These are phyloP conservation scores for Aporophyla nigra DNA, from an alignment of 2,888 invertebrate species.

Conservation along the genomic window DNA sequence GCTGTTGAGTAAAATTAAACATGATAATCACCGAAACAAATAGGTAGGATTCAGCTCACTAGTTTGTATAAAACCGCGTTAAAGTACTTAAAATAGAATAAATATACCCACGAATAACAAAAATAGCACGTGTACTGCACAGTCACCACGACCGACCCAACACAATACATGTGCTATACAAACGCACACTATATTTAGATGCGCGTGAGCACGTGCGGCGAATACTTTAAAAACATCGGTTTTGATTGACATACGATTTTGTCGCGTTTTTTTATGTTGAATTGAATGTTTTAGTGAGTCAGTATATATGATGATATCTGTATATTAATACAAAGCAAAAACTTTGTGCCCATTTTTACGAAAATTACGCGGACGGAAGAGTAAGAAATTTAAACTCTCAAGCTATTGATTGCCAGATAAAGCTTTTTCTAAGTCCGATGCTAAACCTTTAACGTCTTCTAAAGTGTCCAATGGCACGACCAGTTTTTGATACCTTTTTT, in stretches of 20 bases:
- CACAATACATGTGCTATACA: conserved; percentile 62
- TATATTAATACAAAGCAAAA: no score
- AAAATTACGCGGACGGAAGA: no score
- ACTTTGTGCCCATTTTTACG: no score
- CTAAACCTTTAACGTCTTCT: neutral
- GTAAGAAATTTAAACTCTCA: neutral
- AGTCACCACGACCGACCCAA: conserved; percentile 53
- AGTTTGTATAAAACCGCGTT: no score
- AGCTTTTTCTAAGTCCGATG: neutral
- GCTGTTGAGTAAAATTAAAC: no score
- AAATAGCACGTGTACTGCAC: conserved; percentile 40
- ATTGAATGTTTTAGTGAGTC: conserved; percentile 27
- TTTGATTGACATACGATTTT: conserved; percentile 50
- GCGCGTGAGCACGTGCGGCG: conserved; percentile 52
- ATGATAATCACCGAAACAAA: no score
- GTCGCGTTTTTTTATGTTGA: conserved; percentile 34
- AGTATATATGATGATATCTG: neutral
- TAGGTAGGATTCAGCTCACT: no score
- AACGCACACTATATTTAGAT: conserved; percentile 66
- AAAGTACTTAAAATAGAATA: no score
- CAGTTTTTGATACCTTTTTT: neutral
- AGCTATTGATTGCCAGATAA: neutral
- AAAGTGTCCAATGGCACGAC: neutral
- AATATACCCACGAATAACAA: conserved; percentile 14
- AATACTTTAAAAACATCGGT: conserved; percentile 19